Base-by-base conservation (phyloP, 2,888 invertebrate species). In the Zonitis immaculata region DNA sequence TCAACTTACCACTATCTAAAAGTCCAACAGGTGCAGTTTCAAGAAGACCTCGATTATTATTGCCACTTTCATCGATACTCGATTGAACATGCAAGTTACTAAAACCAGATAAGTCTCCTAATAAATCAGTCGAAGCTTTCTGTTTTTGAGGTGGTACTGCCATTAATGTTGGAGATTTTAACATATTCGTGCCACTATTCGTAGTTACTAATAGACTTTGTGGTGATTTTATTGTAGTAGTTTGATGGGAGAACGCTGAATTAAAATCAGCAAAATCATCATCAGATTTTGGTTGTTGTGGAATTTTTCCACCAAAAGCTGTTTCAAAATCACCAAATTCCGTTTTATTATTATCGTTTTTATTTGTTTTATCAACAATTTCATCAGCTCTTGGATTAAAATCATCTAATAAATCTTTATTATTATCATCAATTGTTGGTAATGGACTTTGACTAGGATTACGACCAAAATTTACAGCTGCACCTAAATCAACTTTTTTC, bases 211-310 rank as follows among this genome's bases (percentile, higher is more conserved):
- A 43, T 20, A 47, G 30, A 16, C 16, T 26, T 27, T 48, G 51
- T 16, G 35, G 27, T 14, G 52, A n/a, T n/a, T n/a, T n/a, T n/a
- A n/a, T 44, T 39, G 35, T 22, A 20, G 49, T 14, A 12, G 26
- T 44, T 28, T 30, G 22, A 4, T 32, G 43, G 16, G 51, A 30
- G 75, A 91, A 91, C 7, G 89, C 89, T 42, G 85, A 83, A 56
- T 80, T 80, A 73, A 92, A 91, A 76, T 91, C 92, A 0, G 91
- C 92, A 75, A 92, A 92, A 59, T 87, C 88, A 63, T 86, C 88
- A 55, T 73, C 77, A 54, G 61, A 22, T 43, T 61, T 62, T 51
- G 57, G 53, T 25, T 11, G 14, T 32, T 39, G 39, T 39, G 18
- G 3, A 18, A 4, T 18, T 39, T 39, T 11, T 11, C 39, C 57